Percentiles rank a stretch among this genome's conserved stretches.
phyloP scores from a whole-genome alignment of 2,113 vertebrate genomes.

The Alligator sinensis region DNA sequence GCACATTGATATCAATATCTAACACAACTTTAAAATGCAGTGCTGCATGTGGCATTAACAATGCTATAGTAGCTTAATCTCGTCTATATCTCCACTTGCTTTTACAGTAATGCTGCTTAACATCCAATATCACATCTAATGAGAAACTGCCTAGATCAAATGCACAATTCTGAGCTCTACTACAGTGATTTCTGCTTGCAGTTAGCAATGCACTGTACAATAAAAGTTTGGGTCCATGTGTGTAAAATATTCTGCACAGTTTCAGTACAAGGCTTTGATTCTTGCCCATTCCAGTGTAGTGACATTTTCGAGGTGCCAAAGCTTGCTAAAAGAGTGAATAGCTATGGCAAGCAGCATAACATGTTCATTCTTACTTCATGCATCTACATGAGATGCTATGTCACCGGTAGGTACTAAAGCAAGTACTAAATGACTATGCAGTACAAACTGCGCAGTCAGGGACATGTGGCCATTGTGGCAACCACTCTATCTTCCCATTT shows the following conservation, averaged over 20 bases:
- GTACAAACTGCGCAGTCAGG: no score
- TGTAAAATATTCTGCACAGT: background rate
- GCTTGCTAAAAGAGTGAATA: background rate
- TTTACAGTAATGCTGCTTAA: background rate
- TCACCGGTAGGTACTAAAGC: no score
- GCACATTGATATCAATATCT: background rate
- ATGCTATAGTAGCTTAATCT: background rate
- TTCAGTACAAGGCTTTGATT: background rate
- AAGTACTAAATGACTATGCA: no score
- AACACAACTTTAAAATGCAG: background rate
- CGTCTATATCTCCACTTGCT: background rate
- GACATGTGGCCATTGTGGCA: no score
- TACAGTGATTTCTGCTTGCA: background rate
- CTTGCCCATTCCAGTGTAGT: background rate
- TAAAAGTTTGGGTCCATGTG: background rate
- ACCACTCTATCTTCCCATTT: background rate
- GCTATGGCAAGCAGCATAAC: background rate
- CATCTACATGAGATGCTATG: no score
- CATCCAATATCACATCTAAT: fast-evolving
- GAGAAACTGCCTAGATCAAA: background rate
- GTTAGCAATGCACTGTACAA: background rate
- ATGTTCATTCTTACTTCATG: background rate
- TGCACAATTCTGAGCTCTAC: background rate
- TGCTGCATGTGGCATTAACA: background rate
- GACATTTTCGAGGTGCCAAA: background rate